phyloP scores from a whole-genome alignment of 1,140 invertebrate species.

The Brachionus sp. region DNA sequence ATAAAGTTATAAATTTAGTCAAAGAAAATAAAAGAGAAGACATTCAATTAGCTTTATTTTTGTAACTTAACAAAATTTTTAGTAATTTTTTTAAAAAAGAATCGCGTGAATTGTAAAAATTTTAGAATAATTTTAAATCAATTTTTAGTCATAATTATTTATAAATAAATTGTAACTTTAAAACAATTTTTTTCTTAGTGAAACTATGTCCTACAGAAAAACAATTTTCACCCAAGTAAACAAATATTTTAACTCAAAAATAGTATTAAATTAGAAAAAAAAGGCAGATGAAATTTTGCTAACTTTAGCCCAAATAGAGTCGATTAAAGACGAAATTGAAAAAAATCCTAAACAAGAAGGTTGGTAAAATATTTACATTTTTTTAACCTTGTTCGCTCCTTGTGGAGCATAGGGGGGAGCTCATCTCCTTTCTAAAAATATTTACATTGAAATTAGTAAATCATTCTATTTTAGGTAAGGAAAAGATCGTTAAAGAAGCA shows the following conservation, averaged over 20 bases:
- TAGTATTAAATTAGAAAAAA: neutral
- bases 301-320: conserved; percentile 9
- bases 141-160: neutral
- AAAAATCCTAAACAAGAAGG: neutral
- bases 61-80: neutral
- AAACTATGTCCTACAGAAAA: neutral
- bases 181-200: neutral
- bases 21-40: neutral
- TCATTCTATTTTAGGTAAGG: neutral
- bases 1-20: neutral
- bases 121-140: neutral
- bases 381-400: too few relatives aligned
- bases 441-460: neutral
- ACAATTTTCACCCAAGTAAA: neutral
- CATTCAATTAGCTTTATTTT: conserved; percentile 1
- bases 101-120: neutral
- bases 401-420: too few relatives aligned
- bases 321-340: neutral
- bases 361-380: neutral
- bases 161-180: neutral
- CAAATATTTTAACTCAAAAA: neutral
- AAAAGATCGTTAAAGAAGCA: neutral
- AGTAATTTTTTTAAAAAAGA: neutral
- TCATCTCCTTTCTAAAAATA: too few relatives aligned
- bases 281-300: conserved; percentile 10